These are phyloP conservation scores for Keiferia lycopersicella DNA, from an alignment of 2,888 invertebrate genomes.

Conservation along the genomic window DNA sequence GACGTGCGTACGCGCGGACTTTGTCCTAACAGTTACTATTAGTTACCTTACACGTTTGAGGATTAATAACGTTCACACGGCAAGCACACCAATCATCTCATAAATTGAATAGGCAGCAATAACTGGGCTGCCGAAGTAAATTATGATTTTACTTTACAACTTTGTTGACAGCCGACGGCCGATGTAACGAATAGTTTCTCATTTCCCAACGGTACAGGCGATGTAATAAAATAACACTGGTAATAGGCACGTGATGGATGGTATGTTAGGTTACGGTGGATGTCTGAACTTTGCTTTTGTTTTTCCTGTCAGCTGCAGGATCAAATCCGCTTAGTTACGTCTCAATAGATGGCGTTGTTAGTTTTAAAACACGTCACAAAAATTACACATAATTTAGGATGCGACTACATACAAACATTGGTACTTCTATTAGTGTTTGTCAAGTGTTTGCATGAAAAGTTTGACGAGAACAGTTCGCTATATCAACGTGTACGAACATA, in stretches of 20 bases:
- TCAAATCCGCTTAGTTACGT: too few species aligned
- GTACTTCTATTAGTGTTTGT: too few species aligned
- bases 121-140: constrained; percentile 13
- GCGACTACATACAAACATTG: too few species aligned
- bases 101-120: constrained; percentile 36
- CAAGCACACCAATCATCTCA: constrained; percentile 45
- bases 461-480: too few species aligned
- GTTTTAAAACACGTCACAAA: too few species aligned
- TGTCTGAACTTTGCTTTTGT: neutral
- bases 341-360: too few species aligned
- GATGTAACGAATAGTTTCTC: constrained; percentile 21
- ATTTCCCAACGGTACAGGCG: constrained; percentile 10
- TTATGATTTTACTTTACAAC: constrained; percentile 22
- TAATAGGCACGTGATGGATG: neutral
- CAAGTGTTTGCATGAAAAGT: too few species aligned
- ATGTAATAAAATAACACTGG: neutral
- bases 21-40: too few species aligned
- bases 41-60: neutral
- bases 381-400: too few species aligned
- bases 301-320: too few species aligned
- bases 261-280: neutral
- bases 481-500: too few species aligned
- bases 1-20: too few species aligned
- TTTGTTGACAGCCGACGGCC: constrained; percentile 15
- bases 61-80: constrained; percentile 37